Percentiles rank a stretch among this genome's conserved stretches.
Conservation (phyloP, 2,888 invertebrate species). For the Pemphredon lugubris region DNA sequence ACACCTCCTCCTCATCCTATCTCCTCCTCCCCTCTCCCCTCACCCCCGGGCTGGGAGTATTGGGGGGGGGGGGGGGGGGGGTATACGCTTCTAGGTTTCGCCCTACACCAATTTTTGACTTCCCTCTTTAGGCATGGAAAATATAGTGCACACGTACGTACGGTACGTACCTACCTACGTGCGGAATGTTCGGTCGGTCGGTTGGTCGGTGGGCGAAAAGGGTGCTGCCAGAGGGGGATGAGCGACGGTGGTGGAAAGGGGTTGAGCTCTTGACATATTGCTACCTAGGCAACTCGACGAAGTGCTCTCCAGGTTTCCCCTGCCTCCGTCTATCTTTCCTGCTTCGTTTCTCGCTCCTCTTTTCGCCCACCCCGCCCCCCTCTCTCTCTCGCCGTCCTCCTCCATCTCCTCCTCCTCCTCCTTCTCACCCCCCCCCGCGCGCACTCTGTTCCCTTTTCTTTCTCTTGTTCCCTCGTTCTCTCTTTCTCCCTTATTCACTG, state of each 20-base stretch:
- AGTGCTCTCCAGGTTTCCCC: constrained; percentile 72
- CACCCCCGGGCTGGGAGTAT: constrained; percentile 22
- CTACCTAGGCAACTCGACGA: constrained; percentile 78
- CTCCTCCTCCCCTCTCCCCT: no score
- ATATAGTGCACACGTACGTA: constrained; percentile 50
- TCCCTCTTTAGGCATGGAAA: constrained; percentile 40
- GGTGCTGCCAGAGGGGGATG: constrained; percentile 38
- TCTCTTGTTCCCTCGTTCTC: constrained; percentile 37
- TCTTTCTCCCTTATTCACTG: constrained; percentile 43
- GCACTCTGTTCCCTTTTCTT: constrained; percentile 42
- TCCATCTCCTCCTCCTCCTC: constrained; percentile 12
- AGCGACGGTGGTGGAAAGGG: constrained; percentile 61
- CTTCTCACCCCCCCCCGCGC: constrained; percentile 1
- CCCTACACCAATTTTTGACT: no score
- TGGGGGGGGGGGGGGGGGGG: no score
- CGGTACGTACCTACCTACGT: constrained; percentile 23
- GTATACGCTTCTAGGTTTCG: no score
- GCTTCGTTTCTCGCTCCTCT: constrained; percentile 53
- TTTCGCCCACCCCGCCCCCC: constrained; percentile 8
- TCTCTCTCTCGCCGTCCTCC: constrained; percentile 24
- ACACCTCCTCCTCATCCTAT: no score
- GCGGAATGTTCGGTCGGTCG: constrained; percentile 49
- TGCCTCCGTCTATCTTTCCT: constrained; percentile 54
- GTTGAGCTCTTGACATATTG: constrained; percentile 78
- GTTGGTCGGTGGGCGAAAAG: constrained; percentile 32